phyloP scores from a whole-genome alignment of 2,888 invertebrate genomes.

The Phanerotoma sp. region DNA sequence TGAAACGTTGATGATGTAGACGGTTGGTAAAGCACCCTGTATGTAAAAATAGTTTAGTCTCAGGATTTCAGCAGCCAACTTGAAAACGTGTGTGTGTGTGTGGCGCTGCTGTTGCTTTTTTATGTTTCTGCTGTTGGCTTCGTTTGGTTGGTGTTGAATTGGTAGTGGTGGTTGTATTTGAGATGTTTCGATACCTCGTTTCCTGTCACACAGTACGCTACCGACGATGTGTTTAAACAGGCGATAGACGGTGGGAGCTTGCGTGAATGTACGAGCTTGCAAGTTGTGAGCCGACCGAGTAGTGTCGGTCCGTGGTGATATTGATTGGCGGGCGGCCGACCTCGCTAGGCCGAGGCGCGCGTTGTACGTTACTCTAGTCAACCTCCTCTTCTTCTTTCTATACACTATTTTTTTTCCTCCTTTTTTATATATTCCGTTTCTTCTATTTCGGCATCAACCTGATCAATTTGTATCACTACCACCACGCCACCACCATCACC shows the following conservation, averaged over 20 bases:
- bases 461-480: too few species aligned
- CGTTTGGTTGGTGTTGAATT: slow-evolving; percentile 31
- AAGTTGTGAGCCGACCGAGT: slow-evolving; percentile 36
- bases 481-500: too few species aligned
- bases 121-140: slow-evolving; percentile 47
- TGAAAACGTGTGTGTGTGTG: too few species aligned
- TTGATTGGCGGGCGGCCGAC: slow-evolving; percentile 40
- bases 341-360: slow-evolving; percentile 36
- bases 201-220: slow-evolving; percentile 34
- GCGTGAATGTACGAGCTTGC: slow-evolving; percentile 33
- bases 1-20: too few species aligned
- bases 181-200: slow-evolving; percentile 24
- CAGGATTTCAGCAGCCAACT: too few species aligned
- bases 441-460: too few species aligned
- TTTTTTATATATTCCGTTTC: neutral
- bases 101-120: slow-evolving; percentile 28
- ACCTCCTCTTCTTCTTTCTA: slow-evolving; percentile 12
- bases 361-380: slow-evolving; percentile 16
- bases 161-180: neutral
- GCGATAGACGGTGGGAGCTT: slow-evolving; percentile 32
- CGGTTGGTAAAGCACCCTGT: too few species aligned
- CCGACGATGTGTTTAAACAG: slow-evolving; percentile 9
- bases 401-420: slow-evolving; percentile 9
- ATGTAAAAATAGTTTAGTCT: too few species aligned
- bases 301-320: slow-evolving; percentile 35